Conservation (phyloP, 2,797 vertebrate species). For the Setipinna tenuifilis region DNA sequence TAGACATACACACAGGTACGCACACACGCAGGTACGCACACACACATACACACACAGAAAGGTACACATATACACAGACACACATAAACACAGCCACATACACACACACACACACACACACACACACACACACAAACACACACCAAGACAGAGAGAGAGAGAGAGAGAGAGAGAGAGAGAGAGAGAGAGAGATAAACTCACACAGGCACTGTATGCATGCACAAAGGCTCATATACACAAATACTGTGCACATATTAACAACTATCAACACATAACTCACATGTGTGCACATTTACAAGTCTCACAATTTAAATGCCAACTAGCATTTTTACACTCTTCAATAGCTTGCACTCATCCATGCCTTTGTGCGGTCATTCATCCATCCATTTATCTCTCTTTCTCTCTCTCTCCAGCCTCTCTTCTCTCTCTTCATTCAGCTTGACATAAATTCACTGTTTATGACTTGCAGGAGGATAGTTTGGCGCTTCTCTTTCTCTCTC, state of each 20-base stretch:
- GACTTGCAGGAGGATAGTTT: neutral
- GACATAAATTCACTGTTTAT: neutral
- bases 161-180: no score
- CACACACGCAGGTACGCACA: neutral
- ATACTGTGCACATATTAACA: neutral
- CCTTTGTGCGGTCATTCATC: neutral
- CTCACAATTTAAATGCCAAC: slow-evolving; percentile 1
- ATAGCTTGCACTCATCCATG: neutral
- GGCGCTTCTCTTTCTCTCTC: neutral
- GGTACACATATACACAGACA: neutral
- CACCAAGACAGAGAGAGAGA: no score
- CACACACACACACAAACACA: neutral
- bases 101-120: neutral
- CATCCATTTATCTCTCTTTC: neutral
- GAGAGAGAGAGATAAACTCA: no score
- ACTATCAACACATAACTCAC: neutral
- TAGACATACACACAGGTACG: neutral
- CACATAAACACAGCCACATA: no score
- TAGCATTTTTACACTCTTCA: neutral
- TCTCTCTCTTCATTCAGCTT: neutral
- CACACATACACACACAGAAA: neutral
- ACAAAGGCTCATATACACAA: no score
- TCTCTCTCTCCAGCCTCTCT: neutral
- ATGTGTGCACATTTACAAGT: neutral
- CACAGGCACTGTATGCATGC: no score